These are phyloP conservation scores for Apogon hyalosoma DNA, from an alignment of 2,797 vertebrate species.

Conservation along the genomic window DNA sequence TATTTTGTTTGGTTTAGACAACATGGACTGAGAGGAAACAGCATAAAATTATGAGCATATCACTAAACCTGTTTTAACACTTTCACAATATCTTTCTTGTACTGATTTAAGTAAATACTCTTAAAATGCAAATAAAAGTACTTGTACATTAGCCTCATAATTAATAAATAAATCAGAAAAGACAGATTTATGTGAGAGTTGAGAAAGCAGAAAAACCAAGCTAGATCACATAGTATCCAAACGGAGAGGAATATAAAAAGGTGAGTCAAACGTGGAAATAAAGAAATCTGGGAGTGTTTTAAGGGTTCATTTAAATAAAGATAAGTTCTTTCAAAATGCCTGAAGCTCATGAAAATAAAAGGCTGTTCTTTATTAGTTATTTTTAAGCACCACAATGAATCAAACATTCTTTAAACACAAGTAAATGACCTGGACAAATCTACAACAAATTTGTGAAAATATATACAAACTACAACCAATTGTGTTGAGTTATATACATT, in stretches of 20 bases:
- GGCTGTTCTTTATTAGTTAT: not conserved
- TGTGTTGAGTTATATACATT: too few species aligned
- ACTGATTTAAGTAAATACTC: too few species aligned
- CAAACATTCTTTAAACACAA: too few species aligned
- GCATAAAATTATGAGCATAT: not conserved
- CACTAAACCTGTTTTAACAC: too few species aligned
- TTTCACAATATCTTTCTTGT: not conserved
- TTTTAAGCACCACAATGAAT: not conserved
- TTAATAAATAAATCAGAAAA: constrained; percentile 23
- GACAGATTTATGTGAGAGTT: constrained; percentile 6
- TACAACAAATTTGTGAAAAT: too few species aligned
- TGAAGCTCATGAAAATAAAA: constrained; percentile 9
- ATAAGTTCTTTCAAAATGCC: not conserved
- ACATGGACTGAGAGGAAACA: too few species aligned
- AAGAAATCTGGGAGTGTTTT: not conserved
- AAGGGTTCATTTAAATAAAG: not conserved
- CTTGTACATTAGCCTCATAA: not conserved
- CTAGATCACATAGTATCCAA: constrained; percentile 1
- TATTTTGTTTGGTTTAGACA: not conserved
- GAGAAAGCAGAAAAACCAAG: constrained; percentile 7
- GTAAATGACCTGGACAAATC: too few species aligned
- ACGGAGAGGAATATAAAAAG: not conserved
- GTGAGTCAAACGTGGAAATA: constrained; percentile 20
- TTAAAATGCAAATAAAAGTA: too few species aligned
- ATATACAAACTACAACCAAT: too few species aligned